These are phyloP conservation scores for Clavelina lepadiformis DNA, from an alignment of 23 tunicate species.

Conservation along the genomic window DNA sequence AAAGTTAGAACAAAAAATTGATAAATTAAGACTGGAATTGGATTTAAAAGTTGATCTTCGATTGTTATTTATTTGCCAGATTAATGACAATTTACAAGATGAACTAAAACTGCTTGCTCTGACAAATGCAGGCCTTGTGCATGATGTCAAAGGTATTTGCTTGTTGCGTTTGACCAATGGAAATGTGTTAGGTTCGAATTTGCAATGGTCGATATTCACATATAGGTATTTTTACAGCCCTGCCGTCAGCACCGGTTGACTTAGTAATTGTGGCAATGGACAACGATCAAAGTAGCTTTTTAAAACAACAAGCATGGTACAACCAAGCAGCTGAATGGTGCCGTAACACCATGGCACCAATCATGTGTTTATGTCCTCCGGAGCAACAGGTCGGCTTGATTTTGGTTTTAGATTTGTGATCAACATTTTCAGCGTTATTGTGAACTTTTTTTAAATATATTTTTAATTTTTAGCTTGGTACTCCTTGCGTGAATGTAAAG, in stretches of 20 bases:
- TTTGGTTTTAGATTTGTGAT: background rate
- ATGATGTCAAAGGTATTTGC: conserved; percentile 44
- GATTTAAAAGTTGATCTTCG: background rate
- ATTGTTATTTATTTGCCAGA: conserved; percentile 8
- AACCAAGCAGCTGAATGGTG: conserved; percentile 54
- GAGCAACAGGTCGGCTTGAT: conserved; percentile 16
- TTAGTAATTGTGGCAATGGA: conserved; percentile 63
- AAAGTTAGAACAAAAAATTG: background rate
- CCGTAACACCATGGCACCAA: conserved; percentile 50
- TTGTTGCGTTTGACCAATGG: background rate
- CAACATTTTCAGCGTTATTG: too few species aligned
- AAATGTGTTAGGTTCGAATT: background rate
- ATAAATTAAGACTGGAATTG: background rate
- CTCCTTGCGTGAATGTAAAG: conserved; percentile 17
- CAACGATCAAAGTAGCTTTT: conserved; percentile 34
- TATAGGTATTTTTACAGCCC: conserved; percentile 18
- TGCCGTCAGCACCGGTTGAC: conserved; percentile 62
- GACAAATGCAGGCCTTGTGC: conserved; percentile 45
- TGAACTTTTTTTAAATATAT: too few species aligned
- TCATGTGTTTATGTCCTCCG: conserved; percentile 70
- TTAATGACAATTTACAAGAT: conserved; percentile 56
- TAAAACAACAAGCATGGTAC: conserved; percentile 61
- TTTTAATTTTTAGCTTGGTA: conserved; percentile 4
- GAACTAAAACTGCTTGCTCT: conserved; percentile 49
- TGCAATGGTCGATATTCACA: too few species aligned